phyloP scores from a whole-genome alignment of 2,113 vertebrate genomes.

The Indri indri region DNA sequence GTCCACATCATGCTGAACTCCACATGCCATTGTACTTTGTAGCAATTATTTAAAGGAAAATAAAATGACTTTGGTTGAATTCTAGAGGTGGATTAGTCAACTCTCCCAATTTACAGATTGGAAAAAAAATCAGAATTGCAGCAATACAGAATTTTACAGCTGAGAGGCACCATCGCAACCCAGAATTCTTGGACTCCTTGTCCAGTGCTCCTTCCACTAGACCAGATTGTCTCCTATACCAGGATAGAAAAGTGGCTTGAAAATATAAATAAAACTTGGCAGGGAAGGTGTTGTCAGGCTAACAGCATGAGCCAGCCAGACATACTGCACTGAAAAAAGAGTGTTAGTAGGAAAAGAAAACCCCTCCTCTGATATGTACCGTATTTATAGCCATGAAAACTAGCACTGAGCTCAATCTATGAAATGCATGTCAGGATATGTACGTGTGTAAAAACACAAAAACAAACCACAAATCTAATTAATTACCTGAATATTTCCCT shows the following conservation, averaged over 20 bases:
- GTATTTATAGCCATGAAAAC: slow-evolving; percentile 18
- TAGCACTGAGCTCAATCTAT: background rate
- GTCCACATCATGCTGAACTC: background rate
- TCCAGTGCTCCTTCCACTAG: background rate
- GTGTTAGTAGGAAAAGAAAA: slow-evolving; percentile 3
- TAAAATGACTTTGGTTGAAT: background rate
- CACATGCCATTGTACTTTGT: background rate
- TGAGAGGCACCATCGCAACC: background rate
- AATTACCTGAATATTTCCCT: background rate
- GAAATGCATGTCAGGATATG: slow-evolving; percentile 10
- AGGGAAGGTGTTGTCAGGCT: background rate
- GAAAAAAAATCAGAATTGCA: background rate
- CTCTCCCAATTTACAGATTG: background rate
- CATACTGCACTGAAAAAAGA: slow-evolving; percentile 11
- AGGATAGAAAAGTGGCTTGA: slow-evolving; percentile 6
- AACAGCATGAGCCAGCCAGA: slow-evolving; percentile 24
- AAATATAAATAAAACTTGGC: slow-evolving; percentile 39
- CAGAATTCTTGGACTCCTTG: background rate
- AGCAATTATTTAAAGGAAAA: background rate
- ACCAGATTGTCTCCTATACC: background rate
- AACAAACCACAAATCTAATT: background rate
- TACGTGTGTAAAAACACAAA: background rate
- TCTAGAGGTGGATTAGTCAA: background rate
- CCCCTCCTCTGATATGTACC: background rate
- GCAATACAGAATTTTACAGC: background rate